Conservation (phyloP, 2,113 vertebrate genomes). For the Sinocyclocheilus anophthalmus region DNA sequence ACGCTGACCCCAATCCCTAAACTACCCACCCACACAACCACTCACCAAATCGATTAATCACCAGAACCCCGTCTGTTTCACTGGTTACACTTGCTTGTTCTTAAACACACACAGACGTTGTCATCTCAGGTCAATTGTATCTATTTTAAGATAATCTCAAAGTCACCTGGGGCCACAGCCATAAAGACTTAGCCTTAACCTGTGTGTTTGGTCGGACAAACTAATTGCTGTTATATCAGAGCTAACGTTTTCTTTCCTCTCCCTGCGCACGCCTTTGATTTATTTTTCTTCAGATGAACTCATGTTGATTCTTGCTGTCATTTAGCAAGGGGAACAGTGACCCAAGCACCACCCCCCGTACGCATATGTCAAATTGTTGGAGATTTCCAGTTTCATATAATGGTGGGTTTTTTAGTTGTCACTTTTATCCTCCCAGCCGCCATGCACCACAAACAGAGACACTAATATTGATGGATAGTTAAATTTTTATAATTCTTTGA, state of each 20-base stretch:
- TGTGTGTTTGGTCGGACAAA: background rate
- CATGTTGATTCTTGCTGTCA: slow-evolving; percentile 96
- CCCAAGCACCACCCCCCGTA: slow-evolving; percentile 77
- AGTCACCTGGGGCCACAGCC: slow-evolving; percentile 24
- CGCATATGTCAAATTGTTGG: slow-evolving; percentile 91
- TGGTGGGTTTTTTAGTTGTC: slow-evolving; percentile 75
- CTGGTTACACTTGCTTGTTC: background rate
- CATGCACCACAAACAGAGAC: background rate
- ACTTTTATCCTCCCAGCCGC: too few relatives aligned
- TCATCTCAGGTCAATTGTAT: slow-evolving; percentile 8
- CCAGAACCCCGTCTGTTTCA: background rate
- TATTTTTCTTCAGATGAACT: slow-evolving; percentile 74
- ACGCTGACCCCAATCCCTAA: slow-evolving; percentile 39
- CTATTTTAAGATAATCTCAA: slow-evolving; percentile 23
- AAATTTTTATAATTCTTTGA: background rate
- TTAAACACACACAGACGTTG: background rate
- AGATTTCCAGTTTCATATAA: slow-evolving; percentile 85
- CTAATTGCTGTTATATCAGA: slow-evolving; percentile 6
- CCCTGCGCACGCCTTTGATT: background rate
- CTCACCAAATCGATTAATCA: background rate
- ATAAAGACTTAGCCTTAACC: slow-evolving; percentile 28
- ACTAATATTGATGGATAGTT: background rate
- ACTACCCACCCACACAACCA: background rate
- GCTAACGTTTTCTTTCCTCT: background rate
- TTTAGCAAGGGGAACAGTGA: slow-evolving; percentile 83